Conservation (phyloP, 2,888 invertebrate species). For the Anaspis maculata region DNA sequence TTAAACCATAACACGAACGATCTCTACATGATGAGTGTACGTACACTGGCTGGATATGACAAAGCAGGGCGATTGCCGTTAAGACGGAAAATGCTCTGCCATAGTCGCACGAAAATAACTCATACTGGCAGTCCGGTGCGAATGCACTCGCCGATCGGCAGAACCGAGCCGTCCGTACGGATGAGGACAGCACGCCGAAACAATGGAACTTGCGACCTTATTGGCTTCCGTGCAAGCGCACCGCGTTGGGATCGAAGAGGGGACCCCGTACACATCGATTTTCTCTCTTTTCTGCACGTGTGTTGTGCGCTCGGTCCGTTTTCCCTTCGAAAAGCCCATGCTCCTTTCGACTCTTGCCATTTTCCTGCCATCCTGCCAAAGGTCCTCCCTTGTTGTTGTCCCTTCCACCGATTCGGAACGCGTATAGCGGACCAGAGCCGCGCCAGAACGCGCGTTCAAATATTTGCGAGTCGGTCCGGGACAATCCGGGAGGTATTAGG, state of each 20-base stretch:
- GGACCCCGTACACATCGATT: conserved; percentile 15
- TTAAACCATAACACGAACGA: conserved; percentile 5
- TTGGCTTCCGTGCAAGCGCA: conserved; percentile 15
- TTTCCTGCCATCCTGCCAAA: no score
- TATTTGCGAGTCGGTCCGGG: no score
- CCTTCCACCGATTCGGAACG: no score
- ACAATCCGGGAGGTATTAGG: no score
- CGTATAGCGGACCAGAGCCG: no score
- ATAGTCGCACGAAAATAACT: conserved; percentile 14
- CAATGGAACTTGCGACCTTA: conserved; percentile 12
- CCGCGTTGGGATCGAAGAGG: conserved; percentile 7
- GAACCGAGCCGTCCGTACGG: background rate
- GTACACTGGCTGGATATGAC: conserved; percentile 6
- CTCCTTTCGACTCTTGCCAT: no score
- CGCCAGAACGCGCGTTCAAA: no score
- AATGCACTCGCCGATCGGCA: conserved; percentile 7
- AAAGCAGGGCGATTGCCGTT: conserved; percentile 27
- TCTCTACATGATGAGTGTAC: conserved; percentile 7
- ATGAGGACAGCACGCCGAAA: background rate
- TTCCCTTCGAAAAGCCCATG: no score
- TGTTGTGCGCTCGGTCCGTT: no score
- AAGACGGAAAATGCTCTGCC: conserved; percentile 26
- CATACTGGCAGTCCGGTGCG: conserved; percentile 12
- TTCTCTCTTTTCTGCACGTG: conserved; percentile 16
- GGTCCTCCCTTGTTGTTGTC: no score